Conservation (phyloP, 2,797 vertebrate genomes). For the Spinibarbus caldwelli region DNA sequence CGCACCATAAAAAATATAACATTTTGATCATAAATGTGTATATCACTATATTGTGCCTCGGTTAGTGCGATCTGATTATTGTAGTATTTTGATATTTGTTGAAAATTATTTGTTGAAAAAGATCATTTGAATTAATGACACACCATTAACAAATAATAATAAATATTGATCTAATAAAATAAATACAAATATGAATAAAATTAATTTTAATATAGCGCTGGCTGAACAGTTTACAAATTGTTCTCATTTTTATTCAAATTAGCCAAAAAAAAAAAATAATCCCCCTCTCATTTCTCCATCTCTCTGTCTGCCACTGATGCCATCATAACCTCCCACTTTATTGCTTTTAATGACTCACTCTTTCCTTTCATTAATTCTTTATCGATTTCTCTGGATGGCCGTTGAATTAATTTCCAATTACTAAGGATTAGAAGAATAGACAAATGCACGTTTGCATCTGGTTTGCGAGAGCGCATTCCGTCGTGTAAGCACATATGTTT, state of each 20-base stretch:
- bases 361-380: constrained; percentile 85
- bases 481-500: constrained; percentile 25
- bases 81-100: background rate
- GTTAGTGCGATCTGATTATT: background rate
- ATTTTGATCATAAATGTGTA: background rate
- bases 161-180: background rate
- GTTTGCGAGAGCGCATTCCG: constrained; percentile 12
- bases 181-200: background rate
- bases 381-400: constrained; percentile 80
- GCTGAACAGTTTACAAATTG: background rate
- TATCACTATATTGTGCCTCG: background rate
- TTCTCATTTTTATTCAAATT: constrained; percentile 29
- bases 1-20: background rate
- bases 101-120: background rate
- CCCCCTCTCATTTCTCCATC: no score
- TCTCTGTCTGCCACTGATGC: constrained; percentile 76
- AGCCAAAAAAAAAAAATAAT: background rate
- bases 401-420: constrained; percentile 86
- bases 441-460: constrained; percentile 61
- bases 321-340: constrained; percentile 80
- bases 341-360: constrained; percentile 84
- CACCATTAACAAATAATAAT: background rate
- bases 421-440: constrained; percentile 75
- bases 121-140: background rate
- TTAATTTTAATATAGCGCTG: background rate